Conservation (phyloP, 2,888 invertebrate species). For the Campaea margaritaria region DNA sequence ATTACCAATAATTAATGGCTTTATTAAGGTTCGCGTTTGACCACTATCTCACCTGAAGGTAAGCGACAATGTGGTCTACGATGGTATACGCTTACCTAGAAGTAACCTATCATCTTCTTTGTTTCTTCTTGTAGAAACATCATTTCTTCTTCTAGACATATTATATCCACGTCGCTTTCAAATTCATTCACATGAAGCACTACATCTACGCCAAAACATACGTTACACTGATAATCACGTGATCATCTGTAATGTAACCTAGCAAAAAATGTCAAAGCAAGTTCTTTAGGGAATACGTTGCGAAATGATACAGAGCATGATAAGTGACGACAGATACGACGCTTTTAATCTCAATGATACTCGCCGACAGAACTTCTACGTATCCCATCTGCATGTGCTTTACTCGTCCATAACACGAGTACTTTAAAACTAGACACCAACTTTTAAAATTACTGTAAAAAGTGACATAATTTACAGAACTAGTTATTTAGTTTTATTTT, state of each 20-base stretch:
- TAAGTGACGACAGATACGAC: slow-evolving; percentile 52
- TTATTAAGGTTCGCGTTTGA: too few species aligned
- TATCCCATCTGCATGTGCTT: slow-evolving; percentile 26
- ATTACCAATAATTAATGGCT: too few species aligned
- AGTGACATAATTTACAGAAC: background rate
- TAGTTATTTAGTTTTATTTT: too few species aligned
- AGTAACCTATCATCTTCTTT: too few species aligned
- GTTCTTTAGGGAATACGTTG: slow-evolving; percentile 27
- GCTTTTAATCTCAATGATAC: slow-evolving; percentile 33
- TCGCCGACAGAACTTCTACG: slow-evolving; percentile 14
- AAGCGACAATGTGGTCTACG: too few species aligned
- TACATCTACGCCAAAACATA: background rate
- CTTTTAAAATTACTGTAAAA: slow-evolving; percentile 2
- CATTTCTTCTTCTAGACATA: background rate
- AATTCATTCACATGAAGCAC: background rate
- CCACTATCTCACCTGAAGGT: too few species aligned
- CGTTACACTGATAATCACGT: background rate
- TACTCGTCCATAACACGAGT: background rate
- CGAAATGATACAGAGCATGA: slow-evolving; percentile 40
- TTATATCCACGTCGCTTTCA: background rate
- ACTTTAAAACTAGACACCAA: slow-evolving; percentile 7
- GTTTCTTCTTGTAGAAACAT: background rate
- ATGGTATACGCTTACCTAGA: too few species aligned
- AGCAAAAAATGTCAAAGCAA: slow-evolving; percentile 32
- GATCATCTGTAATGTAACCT: background rate